Evolutionary conservation across 2,888 invertebrate genomes (phyloP), one percentile per base, ranked within the genome.

Genomic region (Parnassius smintheus): DNA sequence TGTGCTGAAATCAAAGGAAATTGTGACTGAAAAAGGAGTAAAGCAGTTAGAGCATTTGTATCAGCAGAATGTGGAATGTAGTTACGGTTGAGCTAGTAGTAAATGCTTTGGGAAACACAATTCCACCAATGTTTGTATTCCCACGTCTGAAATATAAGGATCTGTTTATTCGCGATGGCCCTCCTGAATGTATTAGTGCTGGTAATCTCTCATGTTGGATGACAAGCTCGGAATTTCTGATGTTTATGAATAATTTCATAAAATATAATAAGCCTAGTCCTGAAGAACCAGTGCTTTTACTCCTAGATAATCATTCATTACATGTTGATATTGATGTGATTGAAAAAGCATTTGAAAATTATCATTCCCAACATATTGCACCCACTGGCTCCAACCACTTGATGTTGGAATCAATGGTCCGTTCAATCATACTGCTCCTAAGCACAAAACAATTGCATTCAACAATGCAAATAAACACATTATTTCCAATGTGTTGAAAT

Each of bases 141-240:
- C 18, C 18, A 18, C 1, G 18, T 18, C 18, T 18, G 18, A 18
- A 18, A 18, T 18, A 18, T 18, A 18, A 18, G 18, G 18, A 18
- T 18, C 18, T 18, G 1, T 18, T 18, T 18, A 48, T 66, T 55
- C 42, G 59, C 10, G 67, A 68, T 67, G 72, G 75, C 9, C 75
- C 74, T 22, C 63, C 69, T 54, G 75, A 67, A 10, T 70, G 66
- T 52, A 75, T 73, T 59, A 76, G 75, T 18, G 70, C 69, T 53
- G 76, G 72, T 11, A 76, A 77, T 65, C 13, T 49, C 9, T 71
- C 70, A 10, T 74, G 75, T 22, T 77, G 75, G 77, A 76, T 77
- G 73, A 66, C 64, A 2, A 41, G 12, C 8, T 35, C 41, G 4
- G 11, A 53, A 35, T 53, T 53, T 11, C 53, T 35, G 3, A 53